Base-by-base conservation (phyloP, 2,888 invertebrate species). In the Noctua janthe region DNA sequence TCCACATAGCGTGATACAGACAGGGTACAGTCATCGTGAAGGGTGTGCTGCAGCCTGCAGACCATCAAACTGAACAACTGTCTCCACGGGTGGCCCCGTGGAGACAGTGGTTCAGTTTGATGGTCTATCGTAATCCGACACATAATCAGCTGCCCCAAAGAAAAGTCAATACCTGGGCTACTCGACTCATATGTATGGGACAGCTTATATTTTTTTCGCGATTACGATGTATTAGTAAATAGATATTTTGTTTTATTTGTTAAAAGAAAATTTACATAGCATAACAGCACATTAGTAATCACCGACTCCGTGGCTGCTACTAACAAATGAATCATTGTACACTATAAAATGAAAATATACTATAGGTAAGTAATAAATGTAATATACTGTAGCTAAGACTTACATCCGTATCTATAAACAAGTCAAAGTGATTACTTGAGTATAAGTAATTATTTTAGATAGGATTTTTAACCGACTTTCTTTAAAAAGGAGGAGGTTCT, bases 361-460 rank as follows among this genome's bases (percentile, higher is more conserved):
- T 47, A 11, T 35, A 20, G 23, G 10, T 39, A 15, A 56, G 29
- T 15, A 47, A 47, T 81, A 81, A n/a, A 66, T 64, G 17, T 81
- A 29, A 23, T 23, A 11, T 43, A 54, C 1, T 54, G 15, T 59
- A 43, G 29, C 17, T 66, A 64, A 64, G 54, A 39, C n/a, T 29
- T 64, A 15, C 29, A 29, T 13, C 15, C 15, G 15, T 29, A 62
- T 62, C 15, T 62, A 29, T 59, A n/a, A 59, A 59, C 29, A 62
- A 62, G 29, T 29, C 29, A 29, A 29, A 62, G 29, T 62, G 2
- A 29, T 62, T 62, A 62, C 29, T 15, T 62, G 6, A 29, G 29
- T 62, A 15, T 15, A 7, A 62, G 6, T 59, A n/a, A n/a, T 59
- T 59, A 6, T n/a, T n/a, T 29, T n/a, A 13, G 13, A n/a, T 29